phyloP scores from a whole-genome alignment of 2,113 vertebrate genomes.

The Steatornis caripensis region DNA sequence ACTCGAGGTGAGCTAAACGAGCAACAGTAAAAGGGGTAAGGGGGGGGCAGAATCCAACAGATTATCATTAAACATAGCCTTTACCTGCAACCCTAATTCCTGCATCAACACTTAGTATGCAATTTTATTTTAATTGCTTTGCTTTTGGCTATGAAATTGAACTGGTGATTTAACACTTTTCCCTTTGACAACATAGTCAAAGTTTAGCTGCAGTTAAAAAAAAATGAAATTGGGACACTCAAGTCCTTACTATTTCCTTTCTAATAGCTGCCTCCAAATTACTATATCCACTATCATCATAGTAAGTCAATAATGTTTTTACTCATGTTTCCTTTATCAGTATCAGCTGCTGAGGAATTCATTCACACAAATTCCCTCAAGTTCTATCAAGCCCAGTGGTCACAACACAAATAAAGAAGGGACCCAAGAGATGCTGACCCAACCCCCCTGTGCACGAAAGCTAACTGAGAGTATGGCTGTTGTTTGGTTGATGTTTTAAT shows the following conservation, averaged over 20 bases:
- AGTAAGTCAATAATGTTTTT: not conserved
- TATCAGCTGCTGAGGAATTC: not conserved
- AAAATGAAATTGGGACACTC: not conserved
- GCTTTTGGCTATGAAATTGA: slow-evolving; percentile 46
- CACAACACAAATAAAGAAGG: not conserved
- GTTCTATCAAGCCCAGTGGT: not conserved
- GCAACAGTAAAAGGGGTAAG: not conserved
- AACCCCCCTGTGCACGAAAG: not conserved
- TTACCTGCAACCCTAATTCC: not conserved
- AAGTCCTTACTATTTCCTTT: not conserved
- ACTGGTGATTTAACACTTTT: not conserved
- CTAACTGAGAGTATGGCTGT: not conserved
- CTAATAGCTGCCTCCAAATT: not conserved
- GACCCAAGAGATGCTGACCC: not conserved
- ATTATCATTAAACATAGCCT: not conserved
- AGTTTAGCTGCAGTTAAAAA: not conserved
- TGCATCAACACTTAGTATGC: not conserved
- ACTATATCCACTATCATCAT: not conserved
- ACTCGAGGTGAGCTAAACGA: not conserved
- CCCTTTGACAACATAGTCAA: not conserved
- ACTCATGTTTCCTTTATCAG: not conserved
- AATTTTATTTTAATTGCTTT: slow-evolving; percentile 55
- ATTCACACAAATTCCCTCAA: not conserved
- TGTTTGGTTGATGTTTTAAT: not conserved
- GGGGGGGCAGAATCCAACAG: not conserved